Evolutionary conservation across 2,888 invertebrate genomes (phyloP), one percentile per base, ranked within the genome.

Genomic region (Erebia ligea): DNA sequence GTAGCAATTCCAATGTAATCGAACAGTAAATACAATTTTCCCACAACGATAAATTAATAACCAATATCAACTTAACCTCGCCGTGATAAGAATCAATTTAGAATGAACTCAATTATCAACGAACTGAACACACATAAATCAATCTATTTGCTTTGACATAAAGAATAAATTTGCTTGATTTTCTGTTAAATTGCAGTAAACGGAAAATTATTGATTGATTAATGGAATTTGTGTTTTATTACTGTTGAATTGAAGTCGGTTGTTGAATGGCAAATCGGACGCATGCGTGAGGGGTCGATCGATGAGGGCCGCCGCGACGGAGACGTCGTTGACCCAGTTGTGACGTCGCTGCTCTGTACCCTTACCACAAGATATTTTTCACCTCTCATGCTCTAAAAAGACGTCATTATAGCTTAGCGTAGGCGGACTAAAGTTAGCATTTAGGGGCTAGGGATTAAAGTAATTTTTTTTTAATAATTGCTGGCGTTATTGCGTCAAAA

Each of bases 261-360:
- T 76, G 73, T 78, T 25, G 73, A 59, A 68, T 72, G 59, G 25
- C 34, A 34, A 9, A 15, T 13, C 2, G 48, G 66, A 66, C 90
- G 92, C 91, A 87, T 84, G 92, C 91, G 92, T 78, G 84, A 66
- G 50, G 75, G 70, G 57, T 73, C 84, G 91, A 91, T 92, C 92
- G 92, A 92, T 92, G 86, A 74, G 72, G 79, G 71, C 78, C 82
- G 86, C 81, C 87, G 84, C 84, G 86, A 82, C 81, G 87, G 84
- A 86, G 86, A 84, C 87, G 88, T 78, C 82, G 81, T 77, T 90
- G 91, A 90, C 91, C 92, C 83, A 91, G 75, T 87, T 91, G 86
- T 80, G 79, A 78, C 81, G 81, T 81, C 79, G 80, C 74, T 73
- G 73, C 56, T 48, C 15, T 13, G 56, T 40, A 34, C 34, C 34